These are phyloP conservation scores for Premnoplex brunnescens DNA, from an alignment of 2,797 vertebrate species.

Conservation along the genomic window DNA sequence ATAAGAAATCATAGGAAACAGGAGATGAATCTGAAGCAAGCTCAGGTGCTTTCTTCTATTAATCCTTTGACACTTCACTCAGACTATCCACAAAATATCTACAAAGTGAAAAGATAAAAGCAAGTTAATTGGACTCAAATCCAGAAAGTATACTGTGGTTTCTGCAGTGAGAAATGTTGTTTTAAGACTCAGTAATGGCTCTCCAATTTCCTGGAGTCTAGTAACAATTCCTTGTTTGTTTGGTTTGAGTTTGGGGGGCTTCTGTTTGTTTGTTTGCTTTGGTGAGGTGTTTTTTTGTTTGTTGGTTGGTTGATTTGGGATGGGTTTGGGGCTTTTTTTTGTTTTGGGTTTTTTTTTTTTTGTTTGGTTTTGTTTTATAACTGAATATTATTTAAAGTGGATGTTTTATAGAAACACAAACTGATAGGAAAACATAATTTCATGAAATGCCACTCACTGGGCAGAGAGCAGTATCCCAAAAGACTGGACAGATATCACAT, in stretches of 20 bases:
- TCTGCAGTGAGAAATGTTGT: background rate
- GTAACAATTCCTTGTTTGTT: background rate
- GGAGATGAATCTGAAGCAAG: background rate
- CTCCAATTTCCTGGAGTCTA: background rate
- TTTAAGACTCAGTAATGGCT: background rate
- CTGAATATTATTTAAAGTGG: background rate
- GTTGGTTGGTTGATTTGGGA: background rate
- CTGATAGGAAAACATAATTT: background rate
- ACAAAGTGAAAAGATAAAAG: background rate
- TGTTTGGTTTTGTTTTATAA: background rate
- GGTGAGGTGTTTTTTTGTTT: background rate
- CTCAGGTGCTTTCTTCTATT: background rate
- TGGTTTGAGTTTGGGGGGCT: background rate
- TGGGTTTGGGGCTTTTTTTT: background rate
- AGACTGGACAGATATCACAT: background rate
- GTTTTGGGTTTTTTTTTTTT: background rate
- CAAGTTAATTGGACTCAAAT: background rate
- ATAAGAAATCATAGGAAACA: background rate
- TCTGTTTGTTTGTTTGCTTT: background rate
- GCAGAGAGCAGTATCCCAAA: background rate
- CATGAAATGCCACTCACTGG: background rate
- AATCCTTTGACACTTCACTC: background rate
- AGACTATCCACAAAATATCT: background rate
- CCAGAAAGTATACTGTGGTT: background rate
- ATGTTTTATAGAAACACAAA: background rate